Conservation (phyloP, 2,888 invertebrate species). For the Microplitis deprimator region DNA sequence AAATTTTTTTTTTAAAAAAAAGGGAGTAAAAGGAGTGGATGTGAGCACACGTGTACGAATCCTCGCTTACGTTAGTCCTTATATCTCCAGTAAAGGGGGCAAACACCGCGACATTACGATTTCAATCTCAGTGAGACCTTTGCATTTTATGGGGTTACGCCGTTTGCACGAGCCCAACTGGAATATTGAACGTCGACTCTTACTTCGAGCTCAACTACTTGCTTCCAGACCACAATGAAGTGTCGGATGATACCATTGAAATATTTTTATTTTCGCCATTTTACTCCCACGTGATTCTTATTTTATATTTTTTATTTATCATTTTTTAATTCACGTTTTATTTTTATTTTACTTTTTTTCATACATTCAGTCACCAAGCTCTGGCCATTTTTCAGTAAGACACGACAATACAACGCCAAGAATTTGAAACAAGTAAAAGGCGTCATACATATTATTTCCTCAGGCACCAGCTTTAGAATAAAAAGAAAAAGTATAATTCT, state of each 20-base stretch:
- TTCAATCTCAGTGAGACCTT: constrained; percentile 61
- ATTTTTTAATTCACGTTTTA: not conserved
- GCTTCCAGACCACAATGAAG: constrained; percentile 43
- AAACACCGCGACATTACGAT: constrained; percentile 57
- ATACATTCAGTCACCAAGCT: not conserved
- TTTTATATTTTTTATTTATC: not conserved
- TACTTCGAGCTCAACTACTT: constrained; percentile 20
- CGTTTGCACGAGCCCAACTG: constrained; percentile 35
- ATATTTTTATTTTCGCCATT: not conserved
- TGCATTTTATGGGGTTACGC: constrained; percentile 57
- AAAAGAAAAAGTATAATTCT: not conserved
- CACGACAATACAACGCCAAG: constrained; percentile 8
- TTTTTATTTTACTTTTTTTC: not conserved
- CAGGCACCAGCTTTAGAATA: constrained; percentile 2
- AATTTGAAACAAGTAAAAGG: constrained; percentile 8
- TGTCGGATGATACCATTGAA: constrained; percentile 46
- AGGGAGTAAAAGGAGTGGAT: not conserved
- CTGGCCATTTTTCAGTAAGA: not conserved
- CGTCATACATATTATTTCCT: constrained; percentile 23
- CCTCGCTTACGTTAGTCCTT: constrained; percentile 25
- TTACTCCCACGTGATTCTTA: not conserved
- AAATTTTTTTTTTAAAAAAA: not conserved
- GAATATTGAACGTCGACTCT: constrained; percentile 55
- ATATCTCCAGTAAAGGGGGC: constrained; percentile 18
- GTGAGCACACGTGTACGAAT: constrained; percentile 14